Evolutionary conservation across 2,888 invertebrate species (phyloP), one percentile per base, ranked within the genome.

Genomic region (Biston stratarius): DNA sequence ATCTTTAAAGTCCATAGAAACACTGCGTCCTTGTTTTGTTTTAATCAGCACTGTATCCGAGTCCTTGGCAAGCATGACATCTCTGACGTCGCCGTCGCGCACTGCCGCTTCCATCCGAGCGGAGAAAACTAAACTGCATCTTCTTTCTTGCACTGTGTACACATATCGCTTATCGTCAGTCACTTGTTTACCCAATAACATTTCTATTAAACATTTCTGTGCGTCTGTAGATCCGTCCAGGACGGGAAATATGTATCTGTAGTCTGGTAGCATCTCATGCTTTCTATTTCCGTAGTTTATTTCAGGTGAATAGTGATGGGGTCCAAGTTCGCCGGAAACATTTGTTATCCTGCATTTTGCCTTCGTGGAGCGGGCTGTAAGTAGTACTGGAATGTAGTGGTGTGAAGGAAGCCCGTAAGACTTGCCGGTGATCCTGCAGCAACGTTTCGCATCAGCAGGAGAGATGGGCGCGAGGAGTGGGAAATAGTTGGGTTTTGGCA

Each of bases 401-500:
- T 97, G 97, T 48, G 96, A 95, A 53, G 96, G 96, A 63, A 96
- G 92, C 40, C 97, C 96, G 73, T 96, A 95, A 45, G 97, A 96
- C 84, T 97, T 97, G 65, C 97, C 96, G 57, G 97, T 97, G 77
- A 97, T 96, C 76, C 96, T 95, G 88, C 97, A 97, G 85, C 96
- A 96, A 70, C 97, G 94, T 80, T 96, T 96, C 1, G 97, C 97
- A 83, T 97, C 97, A n/a, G 96, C 97, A 12, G 97, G 97, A 57
- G 97, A 97, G 70, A 97, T 96, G 5, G 97, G 97, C 53, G 97
- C 96, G 74, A 97, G 93, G 60, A 97, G 93, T 24, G 97, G 97
- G 82, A 97, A 96, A 85, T 97, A 97, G 87, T 97, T 97, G 61
- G 97, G 97, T 83, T 97, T 96, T 61, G 97, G 97, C 81, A 97